Conservation (phyloP, 2,888 invertebrate genomes). For the Helobdella robusta region DNA sequence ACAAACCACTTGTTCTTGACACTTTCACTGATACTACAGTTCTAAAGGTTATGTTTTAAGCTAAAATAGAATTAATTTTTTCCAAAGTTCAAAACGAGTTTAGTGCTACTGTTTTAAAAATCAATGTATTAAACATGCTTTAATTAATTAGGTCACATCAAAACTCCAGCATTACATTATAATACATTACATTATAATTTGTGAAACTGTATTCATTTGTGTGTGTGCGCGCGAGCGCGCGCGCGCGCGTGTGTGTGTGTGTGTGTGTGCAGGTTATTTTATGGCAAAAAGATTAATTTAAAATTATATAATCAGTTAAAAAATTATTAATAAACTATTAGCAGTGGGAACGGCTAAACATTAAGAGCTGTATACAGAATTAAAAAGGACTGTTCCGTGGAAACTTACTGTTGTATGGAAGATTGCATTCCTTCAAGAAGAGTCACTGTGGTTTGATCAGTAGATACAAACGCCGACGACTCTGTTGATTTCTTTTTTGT, state of each 20-base stretch:
- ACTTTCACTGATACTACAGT: conserved; percentile 86
- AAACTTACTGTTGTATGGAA: conserved; percentile 65
- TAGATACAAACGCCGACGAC: conserved; percentile 63
- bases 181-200: too few relatives aligned
- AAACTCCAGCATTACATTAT: too few relatives aligned
- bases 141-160: too few relatives aligned
- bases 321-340: too few relatives aligned
- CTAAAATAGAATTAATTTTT: background rate
- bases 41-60: conserved; percentile 51
- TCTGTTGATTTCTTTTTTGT: conserved; percentile 46
- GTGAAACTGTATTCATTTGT: background rate
- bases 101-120: too few relatives aligned
- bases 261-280: background rate
- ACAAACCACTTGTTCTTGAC: conserved; percentile 80
- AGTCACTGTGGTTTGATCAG: conserved; percentile 82
- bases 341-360: too few relatives aligned
- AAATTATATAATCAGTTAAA: too few relatives aligned
- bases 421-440: conserved; percentile 80
- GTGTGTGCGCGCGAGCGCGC: too few relatives aligned
- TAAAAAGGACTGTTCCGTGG: too few relatives aligned
- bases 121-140: too few relatives aligned
- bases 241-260: background rate
- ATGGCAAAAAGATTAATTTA: background rate
- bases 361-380: too few relatives aligned
- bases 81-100: too few relatives aligned